Base-by-base conservation (phyloP, 2,113 vertebrate genomes). In the Rhea pennata region DNA sequence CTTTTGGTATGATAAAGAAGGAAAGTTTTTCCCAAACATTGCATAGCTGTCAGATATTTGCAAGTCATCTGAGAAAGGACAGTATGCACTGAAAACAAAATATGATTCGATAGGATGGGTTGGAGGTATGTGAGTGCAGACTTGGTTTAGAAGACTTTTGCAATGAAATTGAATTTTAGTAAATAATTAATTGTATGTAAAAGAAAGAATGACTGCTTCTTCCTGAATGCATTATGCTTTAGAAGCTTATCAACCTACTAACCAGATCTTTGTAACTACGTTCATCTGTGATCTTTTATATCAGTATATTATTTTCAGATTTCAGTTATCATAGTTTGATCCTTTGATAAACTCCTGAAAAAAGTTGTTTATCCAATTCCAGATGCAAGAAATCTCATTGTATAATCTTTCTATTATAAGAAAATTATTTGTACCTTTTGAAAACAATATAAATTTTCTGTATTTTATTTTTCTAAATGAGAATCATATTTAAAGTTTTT, bases 1-100 rank as follows among this genome's bases (percentile, higher is more conserved):
- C 5, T 24, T 87, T 89, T 70, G 9, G 58, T 20, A 11, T 12
- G 14, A 7, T 39, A 73, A 56, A 0, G 0, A 86, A 87, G 4
- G 27, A n/a, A 84, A 80, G 24, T 29, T 58, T 48, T 48, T 17
- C 46, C 46, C 46, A 48, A 48, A 48, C 46, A 48, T 48, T 73
- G 11, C 42, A 16, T 40, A 69, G 10, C 53, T 84, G 5, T 73
- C 33, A 81, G 27, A 77, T 88, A 58, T 87, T 64, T 89, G 21
- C 51, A 62, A 78, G 15, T 29, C 21, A 39, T 85, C 56, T 85
- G 23, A 48, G 59, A 87, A 76, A 5, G 6, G 2, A 8, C 50
- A 50, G 16, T 26, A 24, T 15, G 26, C 17, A 26, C 42, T 84
- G 24, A 48, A 64, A 76, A 36, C 9, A 76, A 23, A 72, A n/a